Evolutionary conservation across 2,797 vertebrate genomes (phyloP).

Genomic region (Hydrolagus colliei): DNA sequence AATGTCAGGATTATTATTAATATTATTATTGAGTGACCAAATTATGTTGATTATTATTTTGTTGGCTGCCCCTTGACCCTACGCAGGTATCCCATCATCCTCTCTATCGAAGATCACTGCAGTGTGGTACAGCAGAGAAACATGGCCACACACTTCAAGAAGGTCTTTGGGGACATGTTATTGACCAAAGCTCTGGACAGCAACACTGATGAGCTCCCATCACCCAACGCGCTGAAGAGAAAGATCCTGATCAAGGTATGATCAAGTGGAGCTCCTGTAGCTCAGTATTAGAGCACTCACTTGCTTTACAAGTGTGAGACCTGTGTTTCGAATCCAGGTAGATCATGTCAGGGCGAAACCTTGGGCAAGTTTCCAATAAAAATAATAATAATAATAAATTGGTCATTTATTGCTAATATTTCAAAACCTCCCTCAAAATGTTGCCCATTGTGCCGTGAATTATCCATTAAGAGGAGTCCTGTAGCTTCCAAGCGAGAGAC

Average conservation of each 20-base stretch:
- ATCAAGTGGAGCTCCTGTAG: no score
- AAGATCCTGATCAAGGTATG: slow-evolving; percentile 61
- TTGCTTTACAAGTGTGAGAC: no score
- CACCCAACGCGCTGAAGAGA: slow-evolving; percentile 55
- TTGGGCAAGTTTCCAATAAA: no score
- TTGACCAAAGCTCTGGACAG: slow-evolving; percentile 59
- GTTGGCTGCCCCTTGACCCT: not conserved
- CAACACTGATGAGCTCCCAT: slow-evolving; percentile 54
- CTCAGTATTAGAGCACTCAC: not conserved
- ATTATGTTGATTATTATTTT: not conserved
- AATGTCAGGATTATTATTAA: no score
- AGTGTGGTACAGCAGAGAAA: slow-evolving; percentile 84
- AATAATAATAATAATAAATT: no score
- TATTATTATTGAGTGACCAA: no score
- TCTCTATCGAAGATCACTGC: slow-evolving; percentile 89
- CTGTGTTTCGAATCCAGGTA: no score
- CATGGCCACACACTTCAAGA: slow-evolving; percentile 79
- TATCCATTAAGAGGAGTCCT: rapidly evolving
- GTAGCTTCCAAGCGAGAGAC: no score
- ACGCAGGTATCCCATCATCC: slow-evolving; percentile 76
- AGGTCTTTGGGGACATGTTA: slow-evolving; percentile 71
- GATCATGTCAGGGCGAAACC: no score
- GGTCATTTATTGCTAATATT: not conserved
- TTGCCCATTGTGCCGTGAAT: not conserved
- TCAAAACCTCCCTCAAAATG: not conserved